Evolutionary conservation across 2,888 invertebrate species (phyloP).

Genomic region (Bimastos eiseni): DNA sequence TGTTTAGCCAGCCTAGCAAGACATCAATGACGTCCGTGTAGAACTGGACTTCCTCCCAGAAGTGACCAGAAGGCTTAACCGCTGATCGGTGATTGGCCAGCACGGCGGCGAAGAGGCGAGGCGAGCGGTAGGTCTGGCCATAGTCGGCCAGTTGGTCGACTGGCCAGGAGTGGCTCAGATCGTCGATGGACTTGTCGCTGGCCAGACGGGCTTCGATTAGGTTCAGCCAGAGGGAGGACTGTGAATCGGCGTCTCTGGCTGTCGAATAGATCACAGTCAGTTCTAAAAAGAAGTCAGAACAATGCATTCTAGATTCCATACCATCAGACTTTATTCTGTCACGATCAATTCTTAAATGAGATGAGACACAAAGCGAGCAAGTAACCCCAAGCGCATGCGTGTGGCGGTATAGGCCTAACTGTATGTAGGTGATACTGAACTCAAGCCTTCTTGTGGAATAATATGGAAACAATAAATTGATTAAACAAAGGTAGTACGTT

Average conservation of each 20-base stretch:
- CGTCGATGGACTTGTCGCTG: slow-evolving; percentile 38
- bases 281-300: slow-evolving; percentile 38
- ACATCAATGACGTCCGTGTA: slow-evolving; percentile 45
- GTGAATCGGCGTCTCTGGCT: slow-evolving; percentile 39
- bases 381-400: too few relatives aligned
- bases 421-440: too few relatives aligned
- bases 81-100: slow-evolving; percentile 40
- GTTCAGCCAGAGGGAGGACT: slow-evolving; percentile 29
- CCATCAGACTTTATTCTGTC: too few relatives aligned
- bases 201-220: slow-evolving; percentile 36
- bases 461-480: too few relatives aligned
- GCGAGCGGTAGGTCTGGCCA: slow-evolving; percentile 35
- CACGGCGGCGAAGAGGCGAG: slow-evolving; percentile 43
- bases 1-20: slow-evolving; percentile 31
- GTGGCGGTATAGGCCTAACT: too few relatives aligned
- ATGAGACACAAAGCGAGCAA: too few relatives aligned
- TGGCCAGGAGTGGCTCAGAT: slow-evolving; percentile 39
- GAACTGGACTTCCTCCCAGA: slow-evolving; percentile 45
- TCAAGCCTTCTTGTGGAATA: too few relatives aligned
- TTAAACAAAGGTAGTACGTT: too few relatives aligned
- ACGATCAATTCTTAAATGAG: too few relatives aligned
- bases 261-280: slow-evolving; percentile 43
- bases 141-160: slow-evolving; percentile 31
- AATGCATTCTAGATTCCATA: not conserved
- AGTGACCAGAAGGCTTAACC: slow-evolving; percentile 40